These are phyloP conservation scores for Brachionus sp. DNA, from an alignment of 1,140 invertebrate genomes.

Conservation along the genomic window DNA sequence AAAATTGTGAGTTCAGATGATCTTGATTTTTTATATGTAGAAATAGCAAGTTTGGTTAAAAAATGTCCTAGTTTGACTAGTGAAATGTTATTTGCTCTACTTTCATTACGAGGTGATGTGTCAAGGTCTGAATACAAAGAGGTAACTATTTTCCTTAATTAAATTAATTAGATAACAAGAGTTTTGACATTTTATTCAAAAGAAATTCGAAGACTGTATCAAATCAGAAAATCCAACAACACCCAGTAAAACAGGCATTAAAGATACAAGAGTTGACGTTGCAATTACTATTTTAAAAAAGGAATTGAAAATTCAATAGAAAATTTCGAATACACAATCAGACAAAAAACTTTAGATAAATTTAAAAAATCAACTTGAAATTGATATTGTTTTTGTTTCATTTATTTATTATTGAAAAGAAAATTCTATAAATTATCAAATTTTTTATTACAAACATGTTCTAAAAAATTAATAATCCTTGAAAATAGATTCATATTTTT, in stretches of 20 bases:
- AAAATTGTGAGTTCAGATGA: constrained; percentile 32
- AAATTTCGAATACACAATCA: not conserved
- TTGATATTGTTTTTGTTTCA: no score
- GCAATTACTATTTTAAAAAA: constrained; percentile 12
- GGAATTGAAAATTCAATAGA: constrained; percentile 22
- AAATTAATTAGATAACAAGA: not conserved
- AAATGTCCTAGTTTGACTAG: constrained; percentile 40
- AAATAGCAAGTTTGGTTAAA: constrained; percentile 22
- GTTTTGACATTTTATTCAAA: not conserved
- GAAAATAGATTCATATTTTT: no score
- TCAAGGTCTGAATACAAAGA: constrained; percentile 24
- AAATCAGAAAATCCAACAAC: not conserved
- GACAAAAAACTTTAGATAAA: no score
- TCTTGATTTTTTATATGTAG: constrained; percentile 9
- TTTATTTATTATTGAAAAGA: no score
- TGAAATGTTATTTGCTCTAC: constrained; percentile 36
- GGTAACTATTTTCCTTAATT: not conserved
- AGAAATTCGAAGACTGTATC: constrained; percentile 40
- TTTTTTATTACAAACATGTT: no score
- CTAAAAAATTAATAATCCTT: no score
- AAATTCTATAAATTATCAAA: no score
- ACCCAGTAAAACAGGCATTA: not conserved
- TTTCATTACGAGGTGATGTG: constrained; percentile 32
- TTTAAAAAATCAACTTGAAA: no score
- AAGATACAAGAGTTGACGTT: not conserved